phyloP scores from a whole-genome alignment of 2,113 vertebrate genomes.

The Malurus cyaneus region DNA sequence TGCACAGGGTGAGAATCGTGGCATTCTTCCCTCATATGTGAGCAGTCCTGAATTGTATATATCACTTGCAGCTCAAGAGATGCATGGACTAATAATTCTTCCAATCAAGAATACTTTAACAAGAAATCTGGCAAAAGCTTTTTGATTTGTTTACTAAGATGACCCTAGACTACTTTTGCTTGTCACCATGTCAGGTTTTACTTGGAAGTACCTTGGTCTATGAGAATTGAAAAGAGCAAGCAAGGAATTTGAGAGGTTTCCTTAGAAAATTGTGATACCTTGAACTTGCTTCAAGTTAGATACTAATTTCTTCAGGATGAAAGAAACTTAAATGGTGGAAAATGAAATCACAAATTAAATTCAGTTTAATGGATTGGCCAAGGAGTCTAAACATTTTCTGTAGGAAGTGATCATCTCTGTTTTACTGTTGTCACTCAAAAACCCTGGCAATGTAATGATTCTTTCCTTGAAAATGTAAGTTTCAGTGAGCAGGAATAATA shows the following conservation, averaged over 20 bases:
- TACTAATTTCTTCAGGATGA: neutral
- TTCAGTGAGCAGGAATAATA: neutral
- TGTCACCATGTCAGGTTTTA: neutral
- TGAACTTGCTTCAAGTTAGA: neutral
- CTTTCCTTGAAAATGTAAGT: neutral
- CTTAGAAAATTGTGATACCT: neutral
- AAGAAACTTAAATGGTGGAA: neutral
- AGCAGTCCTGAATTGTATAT: neutral
- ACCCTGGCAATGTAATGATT: neutral
- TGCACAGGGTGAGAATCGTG: neutral
- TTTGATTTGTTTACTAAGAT: neutral
- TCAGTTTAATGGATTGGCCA: neutral
- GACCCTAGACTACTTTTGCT: neutral
- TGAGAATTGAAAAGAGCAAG: neutral
- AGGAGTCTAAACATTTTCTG: neutral
- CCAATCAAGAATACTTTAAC: neutral
- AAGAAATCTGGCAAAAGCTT: neutral
- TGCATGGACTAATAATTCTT: neutral
- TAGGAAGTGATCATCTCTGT: neutral
- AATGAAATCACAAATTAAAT: neutral
- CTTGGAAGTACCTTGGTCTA: neutral
- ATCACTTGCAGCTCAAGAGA: neutral
- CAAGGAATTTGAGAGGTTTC: neutral
- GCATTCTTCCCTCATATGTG: neutral
- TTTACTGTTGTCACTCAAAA: neutral